Conservation (phyloP, 1,140 invertebrate species). For the Hyposmocoma kahamanoa region DNA sequence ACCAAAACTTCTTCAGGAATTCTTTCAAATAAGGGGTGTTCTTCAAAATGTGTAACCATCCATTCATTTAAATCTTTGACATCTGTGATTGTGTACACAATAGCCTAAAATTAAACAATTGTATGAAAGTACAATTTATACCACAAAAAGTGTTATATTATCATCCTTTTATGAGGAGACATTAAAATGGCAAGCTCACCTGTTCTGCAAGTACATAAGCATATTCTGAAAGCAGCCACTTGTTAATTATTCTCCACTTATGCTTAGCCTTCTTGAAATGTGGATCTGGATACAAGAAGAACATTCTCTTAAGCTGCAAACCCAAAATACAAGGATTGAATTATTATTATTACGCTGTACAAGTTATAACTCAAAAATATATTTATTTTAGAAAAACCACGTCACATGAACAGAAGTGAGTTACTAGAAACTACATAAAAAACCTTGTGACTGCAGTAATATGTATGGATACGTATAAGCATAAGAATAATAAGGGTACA, state of each 20-base stretch:
- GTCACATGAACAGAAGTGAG: too few relatives aligned
- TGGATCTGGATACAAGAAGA: constrained; percentile 99
- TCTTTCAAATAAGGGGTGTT: constrained; percentile 93
- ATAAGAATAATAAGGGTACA: too few relatives aligned
- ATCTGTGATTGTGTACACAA: constrained; percentile 98
- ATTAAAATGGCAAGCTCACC: constrained; percentile 75
- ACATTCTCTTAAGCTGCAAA: constrained; percentile 96
- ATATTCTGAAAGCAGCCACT: constrained; percentile 95
- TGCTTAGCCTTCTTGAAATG: constrained; percentile 99
- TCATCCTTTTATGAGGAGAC: too few relatives aligned
- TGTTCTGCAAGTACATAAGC: constrained; percentile 92
- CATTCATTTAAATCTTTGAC: constrained; percentile 98
- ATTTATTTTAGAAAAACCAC: too few relatives aligned
- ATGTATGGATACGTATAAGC: too few relatives aligned
- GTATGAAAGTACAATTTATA: too few relatives aligned
- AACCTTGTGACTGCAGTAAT: too few relatives aligned
- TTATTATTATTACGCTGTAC: not conserved
- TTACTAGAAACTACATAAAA: too few relatives aligned
- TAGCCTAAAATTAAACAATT: constrained; percentile 77
- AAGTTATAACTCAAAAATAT: constrained; percentile 8
- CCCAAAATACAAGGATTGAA: not conserved
- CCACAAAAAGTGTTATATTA: too few relatives aligned
- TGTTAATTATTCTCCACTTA: constrained; percentile 99
- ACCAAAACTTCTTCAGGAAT: constrained; percentile 85
- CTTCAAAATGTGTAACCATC: constrained; percentile 94